Conservation (phyloP, 2,797 vertebrate species). For the Hafferia zeledoni region DNA sequence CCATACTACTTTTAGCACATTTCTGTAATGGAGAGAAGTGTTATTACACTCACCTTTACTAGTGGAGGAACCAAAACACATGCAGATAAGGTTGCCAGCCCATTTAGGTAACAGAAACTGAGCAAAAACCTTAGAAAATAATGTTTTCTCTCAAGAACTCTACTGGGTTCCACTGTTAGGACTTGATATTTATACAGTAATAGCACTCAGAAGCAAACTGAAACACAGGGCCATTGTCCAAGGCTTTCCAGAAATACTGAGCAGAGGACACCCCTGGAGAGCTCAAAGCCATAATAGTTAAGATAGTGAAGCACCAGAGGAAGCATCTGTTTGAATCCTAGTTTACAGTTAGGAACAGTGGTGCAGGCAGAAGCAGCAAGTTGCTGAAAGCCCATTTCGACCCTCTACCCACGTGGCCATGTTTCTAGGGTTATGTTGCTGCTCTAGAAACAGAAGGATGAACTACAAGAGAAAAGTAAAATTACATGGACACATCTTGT, state of each 20-base stretch:
- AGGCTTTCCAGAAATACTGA: not conserved
- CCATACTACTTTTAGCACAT: not conserved
- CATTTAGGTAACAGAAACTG: not conserved
- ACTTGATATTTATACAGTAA: not conserved
- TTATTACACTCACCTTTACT: not conserved
- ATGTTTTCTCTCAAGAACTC: not conserved
- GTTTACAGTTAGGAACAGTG: not conserved
- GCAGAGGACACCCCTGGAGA: not conserved
- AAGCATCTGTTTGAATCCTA: not conserved
- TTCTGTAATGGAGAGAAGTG: not conserved
- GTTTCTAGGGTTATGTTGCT: not conserved
- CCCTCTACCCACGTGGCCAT: accelerated
- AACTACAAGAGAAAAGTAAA: not conserved
- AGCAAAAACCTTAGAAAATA: not conserved
- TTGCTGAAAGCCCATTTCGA: not conserved
- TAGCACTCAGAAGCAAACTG: not conserved
- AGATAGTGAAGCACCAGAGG: not conserved
- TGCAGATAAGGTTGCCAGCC: not conserved
- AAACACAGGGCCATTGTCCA: not conserved
- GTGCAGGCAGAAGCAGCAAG: not conserved
- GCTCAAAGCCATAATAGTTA: not conserved
- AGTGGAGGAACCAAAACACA: not conserved
- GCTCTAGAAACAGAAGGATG: not conserved
- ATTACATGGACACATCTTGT: accelerated
- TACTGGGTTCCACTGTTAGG: not conserved